Evolutionary conservation across 2,113 vertebrate species (phyloP).

Genomic region (Tapirus terrestris): DNA sequence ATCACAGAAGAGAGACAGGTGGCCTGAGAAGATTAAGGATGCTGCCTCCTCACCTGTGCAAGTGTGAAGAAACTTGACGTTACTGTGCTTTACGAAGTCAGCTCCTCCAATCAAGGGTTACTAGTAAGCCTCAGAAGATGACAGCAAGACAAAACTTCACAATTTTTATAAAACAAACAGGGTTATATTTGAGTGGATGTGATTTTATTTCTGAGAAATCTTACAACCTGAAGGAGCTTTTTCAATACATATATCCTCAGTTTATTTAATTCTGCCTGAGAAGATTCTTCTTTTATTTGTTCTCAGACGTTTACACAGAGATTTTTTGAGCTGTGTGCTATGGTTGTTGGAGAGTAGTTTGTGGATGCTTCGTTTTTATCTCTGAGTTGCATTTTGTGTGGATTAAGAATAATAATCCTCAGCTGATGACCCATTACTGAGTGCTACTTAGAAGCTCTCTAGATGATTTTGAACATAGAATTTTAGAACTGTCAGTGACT

Average conservation of each 20-base stretch:
- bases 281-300: not conserved
- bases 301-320: not conserved
- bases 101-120: not conserved
- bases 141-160: not conserved
- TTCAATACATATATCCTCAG: not conserved
- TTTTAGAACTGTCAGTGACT: not conserved
- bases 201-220: slow-evolving; percentile 58
- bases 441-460: not conserved
- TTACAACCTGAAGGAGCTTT: not conserved
- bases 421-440: not conserved
- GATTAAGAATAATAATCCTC: not conserved
- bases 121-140: not conserved
- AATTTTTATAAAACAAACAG: not conserved
- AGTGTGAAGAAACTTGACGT: not conserved
- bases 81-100: not conserved
- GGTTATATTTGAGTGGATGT: slow-evolving; percentile 2
- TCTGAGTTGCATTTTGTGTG: not conserved
- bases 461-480: not conserved
- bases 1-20: not conserved
- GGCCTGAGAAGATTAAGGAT: not conserved
- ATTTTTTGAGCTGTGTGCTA: not conserved
- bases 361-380: not conserved
- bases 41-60: not conserved
- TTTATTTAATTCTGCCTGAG: not conserved
- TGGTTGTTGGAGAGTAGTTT: not conserved